Conservation (phyloP, 1,140 invertebrate species). For the Caenorhabditis latens region DNA sequence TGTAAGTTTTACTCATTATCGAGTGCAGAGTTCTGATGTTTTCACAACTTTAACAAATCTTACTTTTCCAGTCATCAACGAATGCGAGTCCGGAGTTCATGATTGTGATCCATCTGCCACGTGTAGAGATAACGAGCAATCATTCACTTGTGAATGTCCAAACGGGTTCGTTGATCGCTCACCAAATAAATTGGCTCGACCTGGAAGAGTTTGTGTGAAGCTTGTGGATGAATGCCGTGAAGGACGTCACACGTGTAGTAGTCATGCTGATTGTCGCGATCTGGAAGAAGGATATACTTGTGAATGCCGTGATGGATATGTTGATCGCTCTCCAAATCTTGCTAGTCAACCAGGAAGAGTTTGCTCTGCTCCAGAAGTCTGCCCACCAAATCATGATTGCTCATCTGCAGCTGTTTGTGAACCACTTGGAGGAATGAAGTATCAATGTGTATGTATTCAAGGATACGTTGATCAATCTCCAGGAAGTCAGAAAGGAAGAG, state of each 20-base stretch:
- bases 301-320: slow-evolving; percentile 75
- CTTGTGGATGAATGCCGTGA: slow-evolving; percentile 73
- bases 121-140: slow-evolving; percentile 76
- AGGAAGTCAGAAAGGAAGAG: slow-evolving; percentile 72
- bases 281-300: slow-evolving; percentile 78
- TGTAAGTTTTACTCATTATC: slow-evolving; percentile 58
- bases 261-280: slow-evolving; percentile 76
- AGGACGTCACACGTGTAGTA: slow-evolving; percentile 73
- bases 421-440: slow-evolving; percentile 75
- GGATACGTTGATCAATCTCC: slow-evolving; percentile 71
- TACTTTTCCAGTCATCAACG: slow-evolving; percentile 69
- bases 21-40: not conserved
- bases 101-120: slow-evolving; percentile 74
- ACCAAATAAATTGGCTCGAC: slow-evolving; percentile 72
- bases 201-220: slow-evolving; percentile 76
- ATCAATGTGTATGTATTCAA: slow-evolving; percentile 75
- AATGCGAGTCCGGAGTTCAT: slow-evolving; percentile 72
- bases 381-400: slow-evolving; percentile 76
- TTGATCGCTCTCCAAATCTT: slow-evolving; percentile 76
- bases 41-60: too few relatives aligned
- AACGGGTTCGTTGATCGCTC: slow-evolving; percentile 74
- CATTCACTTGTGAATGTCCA: slow-evolving; percentile 76
- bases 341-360: slow-evolving; percentile 75
- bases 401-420: slow-evolving; percentile 76
- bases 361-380: slow-evolving; percentile 72